Conservation (phyloP, 2,113 vertebrate species). For the Gallinago paraguaiae region DNA sequence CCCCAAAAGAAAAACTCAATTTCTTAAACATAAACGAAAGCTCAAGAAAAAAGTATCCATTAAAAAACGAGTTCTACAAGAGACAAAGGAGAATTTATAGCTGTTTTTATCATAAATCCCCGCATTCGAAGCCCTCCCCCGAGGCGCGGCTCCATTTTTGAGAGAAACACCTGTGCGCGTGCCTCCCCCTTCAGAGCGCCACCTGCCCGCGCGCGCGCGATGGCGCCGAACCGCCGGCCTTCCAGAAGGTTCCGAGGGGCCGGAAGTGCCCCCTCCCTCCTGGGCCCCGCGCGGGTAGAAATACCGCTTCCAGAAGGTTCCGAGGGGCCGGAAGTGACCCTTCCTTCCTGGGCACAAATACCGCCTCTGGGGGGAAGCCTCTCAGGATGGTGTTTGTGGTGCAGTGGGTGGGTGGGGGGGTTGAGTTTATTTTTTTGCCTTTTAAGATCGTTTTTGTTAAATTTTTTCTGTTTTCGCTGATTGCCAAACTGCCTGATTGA, state of each 20-base stretch:
- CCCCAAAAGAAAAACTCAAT: fast-evolving
- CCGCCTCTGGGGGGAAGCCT: too few relatives aligned
- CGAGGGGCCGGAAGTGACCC: background rate
- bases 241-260: background rate
- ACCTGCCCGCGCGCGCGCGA: background rate
- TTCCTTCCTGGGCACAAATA: background rate
- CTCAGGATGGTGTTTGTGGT: too few relatives aligned
- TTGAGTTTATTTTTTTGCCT: too few relatives aligned
- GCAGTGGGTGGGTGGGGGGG: too few relatives aligned
- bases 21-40: fast-evolving
- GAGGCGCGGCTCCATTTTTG: too few relatives aligned
- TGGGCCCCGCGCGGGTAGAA: background rate
- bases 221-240: fast-evolving
- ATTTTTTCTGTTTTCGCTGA: too few relatives aligned
- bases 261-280: background rate
- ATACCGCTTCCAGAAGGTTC: background rate
- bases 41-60: fast-evolving
- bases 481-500: too few relatives aligned
- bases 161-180: too few relatives aligned
- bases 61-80: fast-evolving
- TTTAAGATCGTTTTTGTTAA: too few relatives aligned
- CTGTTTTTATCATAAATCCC: fast-evolving
- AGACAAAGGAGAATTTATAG: fast-evolving
- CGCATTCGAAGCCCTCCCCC: background rate
- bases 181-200: too few relatives aligned